A percentile compares a stretch with the other conserved stretches of the same genome.
Evolutionary conservation across 35 echinoderm and acorn worm genomes (phyloP).

Genomic region (Amphiura filiformis): DNA sequence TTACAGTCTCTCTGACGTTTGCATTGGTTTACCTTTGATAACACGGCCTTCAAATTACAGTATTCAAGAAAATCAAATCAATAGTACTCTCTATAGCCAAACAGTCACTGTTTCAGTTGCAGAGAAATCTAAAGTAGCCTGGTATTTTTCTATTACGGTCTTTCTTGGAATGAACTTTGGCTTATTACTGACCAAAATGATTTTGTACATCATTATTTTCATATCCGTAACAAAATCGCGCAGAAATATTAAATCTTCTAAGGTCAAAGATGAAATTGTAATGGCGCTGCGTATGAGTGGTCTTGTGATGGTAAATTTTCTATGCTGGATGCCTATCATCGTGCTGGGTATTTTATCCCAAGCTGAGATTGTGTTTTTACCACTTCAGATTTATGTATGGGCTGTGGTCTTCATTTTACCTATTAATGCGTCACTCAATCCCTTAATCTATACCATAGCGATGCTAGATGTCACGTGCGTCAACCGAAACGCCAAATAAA

Average conservation of each 20-base stretch:
- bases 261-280: constrained; percentile 16
- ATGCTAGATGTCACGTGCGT: not conserved
- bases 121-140: not conserved
- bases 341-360: constrained; percentile 56
- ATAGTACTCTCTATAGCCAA: not conserved
- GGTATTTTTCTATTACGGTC: constrained; percentile 49
- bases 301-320: constrained; percentile 41
- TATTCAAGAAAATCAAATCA: not conserved
- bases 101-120: not conserved
- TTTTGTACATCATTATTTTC: constrained; percentile 52
- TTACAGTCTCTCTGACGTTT: no score
- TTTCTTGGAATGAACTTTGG: constrained; percentile 47
- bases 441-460: constrained; percentile 48
- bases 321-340: constrained; percentile 67
- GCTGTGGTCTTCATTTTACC: constrained; percentile 56
- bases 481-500: no score
- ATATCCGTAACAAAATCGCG: constrained; percentile 10
- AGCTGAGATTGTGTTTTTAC: constrained; percentile 19
- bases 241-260: not conserved
- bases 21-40: not conserved
- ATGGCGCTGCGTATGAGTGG: constrained; percentile 36
- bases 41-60: not conserved
- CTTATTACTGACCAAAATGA: constrained; percentile 28
- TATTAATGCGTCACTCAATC: constrained; percentile 69
- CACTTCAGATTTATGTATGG: constrained; percentile 35